phyloP scores from a whole-genome alignment of 2,797 vertebrate species.

The Momotus momota region DNA sequence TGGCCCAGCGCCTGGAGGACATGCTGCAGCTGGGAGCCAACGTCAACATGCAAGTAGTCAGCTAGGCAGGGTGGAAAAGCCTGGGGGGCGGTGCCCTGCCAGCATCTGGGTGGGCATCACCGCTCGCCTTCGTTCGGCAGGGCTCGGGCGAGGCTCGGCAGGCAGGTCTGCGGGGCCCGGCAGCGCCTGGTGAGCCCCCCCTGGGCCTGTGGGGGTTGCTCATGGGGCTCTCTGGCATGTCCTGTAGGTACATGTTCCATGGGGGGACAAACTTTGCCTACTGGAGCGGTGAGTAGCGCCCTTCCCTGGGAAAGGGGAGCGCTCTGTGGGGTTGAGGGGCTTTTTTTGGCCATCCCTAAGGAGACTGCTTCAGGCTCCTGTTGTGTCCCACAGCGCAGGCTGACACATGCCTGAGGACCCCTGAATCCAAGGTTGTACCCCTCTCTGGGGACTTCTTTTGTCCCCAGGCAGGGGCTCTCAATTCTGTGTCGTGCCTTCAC shows the following conservation, averaged over 20 bases:
- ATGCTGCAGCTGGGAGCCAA: slow-evolving; percentile 92
- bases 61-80: neutral
- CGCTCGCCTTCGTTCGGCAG: rapidly evolving
- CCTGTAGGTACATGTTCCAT: slow-evolving; percentile 96
- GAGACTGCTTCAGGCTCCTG: neutral
- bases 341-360: neutral
- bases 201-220: neutral
- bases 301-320: neutral
- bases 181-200: neutral
- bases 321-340: rapidly evolving
- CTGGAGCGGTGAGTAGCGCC: slow-evolving; percentile 90
- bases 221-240: neutral
- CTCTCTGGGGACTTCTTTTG: neutral
- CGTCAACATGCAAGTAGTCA: slow-evolving; percentile 90
- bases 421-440: neutral
- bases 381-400: neutral
- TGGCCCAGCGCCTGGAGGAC: slow-evolving; percentile 83
- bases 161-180: neutral
- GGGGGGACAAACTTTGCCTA: slow-evolving; percentile 98
- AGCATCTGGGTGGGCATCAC: neutral
- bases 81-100: neutral
- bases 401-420: neutral
- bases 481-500: neutral
- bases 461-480: neutral
- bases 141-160: neutral